Base-by-base conservation (phyloP, 2,888 invertebrate genomes). In the Pandemis heparana region DNA sequence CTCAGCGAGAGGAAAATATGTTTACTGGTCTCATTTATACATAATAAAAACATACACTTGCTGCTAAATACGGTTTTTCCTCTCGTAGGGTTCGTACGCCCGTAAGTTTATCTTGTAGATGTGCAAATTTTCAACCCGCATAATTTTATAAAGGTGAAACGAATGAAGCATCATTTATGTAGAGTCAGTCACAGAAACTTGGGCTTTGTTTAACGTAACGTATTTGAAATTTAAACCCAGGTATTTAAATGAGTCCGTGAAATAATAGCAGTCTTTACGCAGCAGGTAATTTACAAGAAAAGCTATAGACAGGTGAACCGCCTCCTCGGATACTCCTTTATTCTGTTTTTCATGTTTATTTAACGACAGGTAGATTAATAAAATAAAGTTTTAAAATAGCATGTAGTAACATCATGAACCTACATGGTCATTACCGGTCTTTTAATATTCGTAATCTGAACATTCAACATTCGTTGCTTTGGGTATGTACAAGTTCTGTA, bases 191-290 rank as follows among this genome's bases (percentile, higher is more conserved):
- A 43, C 75, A 39, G 75, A 77, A 81, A 82, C 81, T 83, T 83
- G 81, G 80, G 78, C 80, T 83, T 82, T 82, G 80, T 82, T 78
- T 75, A 61, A 69, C 8, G 65, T 61, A 61, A 43, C 18, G 64
- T 70, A 53, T 74, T 60, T 51, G 41, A 51, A 60, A 65, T 72
- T 69, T 65, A 48, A 59, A 43, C 56, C 59, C 23, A 32, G 61
- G 60, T 60, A 73, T 74, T 74, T 61, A 74, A 60, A 74, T 60
- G 69, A 71, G 68, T 59, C 46, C 48, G 10, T 67, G 51, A 71
- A 65, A 56, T 66, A 51, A 70, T 18, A 62, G 18, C 43, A 51
- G 60, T 70, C 43, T 69, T 70, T 65, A 69, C 60, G 69, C n/a
- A 56, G 62, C n/a, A 14, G 38, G 51, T 60, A 60, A 70, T 74